A percentile compares a stretch with the other conserved stretches of the same genome.
Conservation (phyloP, 2,888 invertebrate genomes). For the Tethea ocularis region DNA sequence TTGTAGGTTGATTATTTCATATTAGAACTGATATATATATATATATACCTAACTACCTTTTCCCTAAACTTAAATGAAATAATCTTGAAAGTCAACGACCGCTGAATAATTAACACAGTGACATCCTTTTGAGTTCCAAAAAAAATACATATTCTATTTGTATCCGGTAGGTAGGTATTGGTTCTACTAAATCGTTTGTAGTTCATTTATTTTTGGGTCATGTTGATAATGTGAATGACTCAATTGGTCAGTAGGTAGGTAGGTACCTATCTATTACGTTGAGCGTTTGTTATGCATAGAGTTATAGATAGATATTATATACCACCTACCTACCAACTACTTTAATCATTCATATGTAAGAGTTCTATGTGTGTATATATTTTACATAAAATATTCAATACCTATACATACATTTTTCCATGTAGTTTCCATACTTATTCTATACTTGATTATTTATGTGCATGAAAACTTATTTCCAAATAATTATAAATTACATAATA, state of each 20-base stretch:
- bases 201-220: conserved; percentile 52
- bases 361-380: not conserved
- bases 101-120: conserved; percentile 70
- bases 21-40: not conserved
- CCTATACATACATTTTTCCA: not conserved
- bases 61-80: conserved; percentile 39
- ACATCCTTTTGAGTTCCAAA: conserved; percentile 65
- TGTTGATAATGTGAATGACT: conserved; percentile 44
- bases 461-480: not conserved
- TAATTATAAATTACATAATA: not conserved
- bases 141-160: conserved; percentile 49
- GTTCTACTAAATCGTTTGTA: conserved; percentile 45
- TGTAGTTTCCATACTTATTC: not conserved
- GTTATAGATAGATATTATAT: not conserved
- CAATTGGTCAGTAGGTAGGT: conserved; percentile 23
- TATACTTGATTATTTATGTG: no score
- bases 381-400: not conserved
- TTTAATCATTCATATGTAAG: not conserved
- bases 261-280: conserved; percentile 10
- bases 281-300: conserved; percentile 13
- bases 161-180: conserved; percentile 24
- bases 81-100: conserved; percentile 62
- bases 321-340: not conserved
- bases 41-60: not conserved
- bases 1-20: not conserved